phyloP scores from a whole-genome alignment of 2,113 vertebrate species.

The Antidorcas marsupialis region DNA sequence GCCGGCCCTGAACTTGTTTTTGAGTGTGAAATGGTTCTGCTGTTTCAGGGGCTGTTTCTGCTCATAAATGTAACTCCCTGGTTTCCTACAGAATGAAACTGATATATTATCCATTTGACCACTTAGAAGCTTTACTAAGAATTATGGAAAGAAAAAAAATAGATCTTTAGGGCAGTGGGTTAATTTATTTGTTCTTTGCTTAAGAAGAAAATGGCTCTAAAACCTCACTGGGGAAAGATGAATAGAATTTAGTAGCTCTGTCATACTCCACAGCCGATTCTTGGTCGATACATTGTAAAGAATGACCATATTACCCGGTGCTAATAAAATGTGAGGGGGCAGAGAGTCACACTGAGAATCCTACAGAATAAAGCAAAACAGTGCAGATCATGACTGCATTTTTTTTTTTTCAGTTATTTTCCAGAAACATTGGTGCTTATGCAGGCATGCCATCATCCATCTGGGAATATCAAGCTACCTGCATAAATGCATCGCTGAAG shows the following conservation, averaged over 20 bases:
- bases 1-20: not conserved
- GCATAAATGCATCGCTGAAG: not conserved
- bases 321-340: not conserved
- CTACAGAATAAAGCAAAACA: not conserved
- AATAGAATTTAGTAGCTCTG: not conserved
- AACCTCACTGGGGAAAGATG: constrained; percentile 1
- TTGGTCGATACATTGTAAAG: not conserved
- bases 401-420: not conserved
- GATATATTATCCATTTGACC: not conserved
- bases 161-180: not conserved
- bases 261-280: not conserved
- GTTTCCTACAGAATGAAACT: not conserved
- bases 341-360: not conserved
- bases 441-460: not conserved
- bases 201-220: constrained; percentile 11
- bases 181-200: constrained; percentile 46
- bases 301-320: not conserved
- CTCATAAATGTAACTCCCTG: not conserved
- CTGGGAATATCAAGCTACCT: constrained; percentile 28
- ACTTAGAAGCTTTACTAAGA: not conserved
- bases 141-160: not conserved
- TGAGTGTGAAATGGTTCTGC: not conserved
- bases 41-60: not conserved
- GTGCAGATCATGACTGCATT: not conserved
- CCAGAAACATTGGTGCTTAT: not conserved